Evolutionary conservation across 1,140 invertebrate species (phyloP), one percentile per base, ranked within the genome.

Genomic region (Laupala kohalensis): DNA sequence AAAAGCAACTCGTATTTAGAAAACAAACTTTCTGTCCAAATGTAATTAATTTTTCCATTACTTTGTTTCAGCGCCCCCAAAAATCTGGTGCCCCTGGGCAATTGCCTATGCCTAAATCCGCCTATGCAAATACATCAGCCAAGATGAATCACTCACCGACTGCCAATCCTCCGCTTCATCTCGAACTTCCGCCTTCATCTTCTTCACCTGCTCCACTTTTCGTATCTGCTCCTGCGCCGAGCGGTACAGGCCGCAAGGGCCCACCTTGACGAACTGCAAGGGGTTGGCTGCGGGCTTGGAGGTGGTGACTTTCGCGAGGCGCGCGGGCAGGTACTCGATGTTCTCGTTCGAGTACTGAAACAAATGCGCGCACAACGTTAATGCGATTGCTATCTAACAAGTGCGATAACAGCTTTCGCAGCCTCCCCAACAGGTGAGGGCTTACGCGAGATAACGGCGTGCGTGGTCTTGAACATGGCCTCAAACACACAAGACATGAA

Each of bases 101-200:
- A n/a, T n/a, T n/a, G n/a, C n/a, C n/a, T n/a, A n/a, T n/a, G n/a
- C n/a, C n/a, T n/a, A n/a, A n/a, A n/a, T n/a, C n/a, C n/a, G n/a
- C n/a, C n/a, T n/a, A n/a, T n/a, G n/a, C n/a, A n/a, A n/a, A n/a
- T n/a, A 12, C 64, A 65, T 4, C 64, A 2, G 25, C 25, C 12
- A 65, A 4, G 64, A 9, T 23, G 25, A 23, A 24, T 12, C 73
- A 84, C 89, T 89, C 82, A 96, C 94, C 83, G 90, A 90, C 83
- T 95, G 93, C 94, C 94, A 96, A 77, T 95, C 93, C 79, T 94
- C 92, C 66, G 91, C 90, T 75, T 95, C 91, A 78, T 93, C 89
- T 74, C 85, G 84, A 0, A 87, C 82, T 68, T 90, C 87, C 77
- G 91, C 88, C 74, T 90, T 89, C 30, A 89, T 84, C 76, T 91